Evolutionary conservation across 1,140 invertebrate genomes (phyloP), one percentile per base, ranked within the genome.

Genomic region (Cydia amplana): DNA sequence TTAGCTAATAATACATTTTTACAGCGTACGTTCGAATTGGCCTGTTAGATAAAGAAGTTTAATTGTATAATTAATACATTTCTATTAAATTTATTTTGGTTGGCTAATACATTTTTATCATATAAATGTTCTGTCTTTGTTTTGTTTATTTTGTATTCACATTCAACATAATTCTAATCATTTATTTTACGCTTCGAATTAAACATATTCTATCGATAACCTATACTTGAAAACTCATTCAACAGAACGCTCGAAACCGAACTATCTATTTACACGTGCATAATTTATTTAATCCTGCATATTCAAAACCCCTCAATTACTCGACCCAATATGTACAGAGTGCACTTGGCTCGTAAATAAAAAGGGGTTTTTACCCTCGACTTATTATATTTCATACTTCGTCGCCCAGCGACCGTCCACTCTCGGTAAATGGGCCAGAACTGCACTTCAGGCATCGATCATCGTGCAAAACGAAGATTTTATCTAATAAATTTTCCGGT

Each of bases 371-470:
- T 60, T 23, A 23, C 55, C 10, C 16, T 4, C 51, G 51, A 60
- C 9, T 23, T 55, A 55, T 55, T 18, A 23, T 60, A 60, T 60
- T 60, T 60, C 55, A 60, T 60, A 60, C 55, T 60, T n/a, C 55
- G 55, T 23, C 55, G 55, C 55, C 10, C 55, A 60, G 3, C 2
- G 20, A 60, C 1, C 55, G 20, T 60, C 20, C 55, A 23, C 55
- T 60, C 20, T 60, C 14, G 20, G 55, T 60, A 23, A 60, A 60
- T 23, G 55, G 9, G 55, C 18, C 55, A 23, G 55, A 60, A 60
- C 20, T 60, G 18, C 20, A 60, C 3, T 55, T 23, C 16, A 60
- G 20, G 18, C 55, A 60, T 60, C 55, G 20, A 60, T 60, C 55
- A 60, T 23, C 9, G 51, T 18, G 51, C 16, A 23, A 60, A 60